Conservation (phyloP, 2,797 vertebrate genomes). For the Manis crassicaudata region DNA sequence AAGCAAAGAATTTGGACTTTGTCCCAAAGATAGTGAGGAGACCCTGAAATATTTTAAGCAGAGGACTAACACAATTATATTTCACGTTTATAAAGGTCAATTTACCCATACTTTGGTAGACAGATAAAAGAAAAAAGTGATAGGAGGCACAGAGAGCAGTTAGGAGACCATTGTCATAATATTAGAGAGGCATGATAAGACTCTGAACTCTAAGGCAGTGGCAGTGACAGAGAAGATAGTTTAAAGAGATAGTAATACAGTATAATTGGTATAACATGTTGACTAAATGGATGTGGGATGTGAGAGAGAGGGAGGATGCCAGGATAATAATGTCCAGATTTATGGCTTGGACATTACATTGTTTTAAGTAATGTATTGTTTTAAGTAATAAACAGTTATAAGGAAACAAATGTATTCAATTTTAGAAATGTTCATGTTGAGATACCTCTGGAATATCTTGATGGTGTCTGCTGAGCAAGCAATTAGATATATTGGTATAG, state of each 20-base stretch:
- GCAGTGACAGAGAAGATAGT: neutral
- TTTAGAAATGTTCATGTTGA: slow-evolving; percentile 36
- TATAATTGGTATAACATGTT: neutral
- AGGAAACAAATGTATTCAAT: slow-evolving; percentile 17
- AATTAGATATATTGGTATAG: slow-evolving; percentile 26
- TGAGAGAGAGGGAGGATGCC: neutral
- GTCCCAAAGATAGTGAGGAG: neutral
- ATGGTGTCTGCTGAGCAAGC: neutral
- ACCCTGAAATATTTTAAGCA: slow-evolving; percentile 47
- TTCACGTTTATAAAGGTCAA: slow-evolving; percentile 32
- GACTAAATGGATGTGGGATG: neutral
- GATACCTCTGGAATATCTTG: neutral
- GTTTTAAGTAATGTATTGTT: slow-evolving; percentile 30
- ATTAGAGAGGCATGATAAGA: neutral
- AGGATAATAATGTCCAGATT: slow-evolving; percentile 14
- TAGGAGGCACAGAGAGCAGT: neutral
- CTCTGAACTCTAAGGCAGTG: neutral
- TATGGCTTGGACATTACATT: neutral
- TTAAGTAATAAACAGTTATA: slow-evolving; percentile 19
- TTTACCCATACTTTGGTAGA: neutral
- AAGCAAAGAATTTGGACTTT: neutral
- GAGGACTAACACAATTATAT: neutral
- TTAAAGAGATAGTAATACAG: slow-evolving; percentile 26
- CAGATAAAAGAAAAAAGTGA: neutral
- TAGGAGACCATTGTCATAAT: neutral